Evolutionary conservation across 2,888 invertebrate genomes (phyloP).

Genomic region (Gortyna flavago): DNA sequence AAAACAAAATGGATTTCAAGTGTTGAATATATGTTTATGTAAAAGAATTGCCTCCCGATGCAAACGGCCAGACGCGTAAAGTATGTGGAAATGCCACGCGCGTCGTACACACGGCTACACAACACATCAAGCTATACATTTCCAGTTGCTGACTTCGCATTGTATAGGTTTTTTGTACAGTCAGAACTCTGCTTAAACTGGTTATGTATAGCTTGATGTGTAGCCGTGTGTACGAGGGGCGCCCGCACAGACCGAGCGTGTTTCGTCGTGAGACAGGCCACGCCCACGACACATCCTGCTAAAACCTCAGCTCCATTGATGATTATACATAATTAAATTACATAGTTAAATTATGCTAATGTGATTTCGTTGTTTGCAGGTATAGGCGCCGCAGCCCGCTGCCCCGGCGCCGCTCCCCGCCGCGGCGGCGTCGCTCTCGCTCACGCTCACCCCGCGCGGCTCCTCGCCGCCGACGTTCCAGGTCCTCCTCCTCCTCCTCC

Average conservation of each 20-base stretch:
- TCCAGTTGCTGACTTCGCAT: no score
- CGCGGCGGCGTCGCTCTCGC: slow-evolving; percentile 90
- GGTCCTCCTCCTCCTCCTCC: slow-evolving; percentile 94
- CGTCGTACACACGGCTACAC: no score
- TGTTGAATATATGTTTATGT: not conserved
- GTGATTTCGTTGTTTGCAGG: slow-evolving; percentile 68
- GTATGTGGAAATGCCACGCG: not conserved
- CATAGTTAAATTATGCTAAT: not conserved
- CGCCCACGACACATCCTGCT: not conserved
- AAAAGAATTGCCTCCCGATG: no score
- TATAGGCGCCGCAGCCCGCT: slow-evolving; percentile 89
- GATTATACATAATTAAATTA: not conserved
- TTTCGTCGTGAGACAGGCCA: not conserved
- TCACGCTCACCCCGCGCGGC: slow-evolving; percentile 91
- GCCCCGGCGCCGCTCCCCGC: slow-evolving; percentile 90
- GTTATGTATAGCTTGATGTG: no score
- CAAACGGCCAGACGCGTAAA: not conserved
- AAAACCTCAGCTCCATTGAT: no score
- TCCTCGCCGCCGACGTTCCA: slow-evolving; percentile 92
- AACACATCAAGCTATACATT: no score
- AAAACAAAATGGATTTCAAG: not conserved
- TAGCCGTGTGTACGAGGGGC: no score
- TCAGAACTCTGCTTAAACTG: no score
- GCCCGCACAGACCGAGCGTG: not conserved
- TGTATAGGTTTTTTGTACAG: no score